phyloP scores from a whole-genome alignment of 2,797 vertebrate species.

The Pyrocephalus nanus region DNA sequence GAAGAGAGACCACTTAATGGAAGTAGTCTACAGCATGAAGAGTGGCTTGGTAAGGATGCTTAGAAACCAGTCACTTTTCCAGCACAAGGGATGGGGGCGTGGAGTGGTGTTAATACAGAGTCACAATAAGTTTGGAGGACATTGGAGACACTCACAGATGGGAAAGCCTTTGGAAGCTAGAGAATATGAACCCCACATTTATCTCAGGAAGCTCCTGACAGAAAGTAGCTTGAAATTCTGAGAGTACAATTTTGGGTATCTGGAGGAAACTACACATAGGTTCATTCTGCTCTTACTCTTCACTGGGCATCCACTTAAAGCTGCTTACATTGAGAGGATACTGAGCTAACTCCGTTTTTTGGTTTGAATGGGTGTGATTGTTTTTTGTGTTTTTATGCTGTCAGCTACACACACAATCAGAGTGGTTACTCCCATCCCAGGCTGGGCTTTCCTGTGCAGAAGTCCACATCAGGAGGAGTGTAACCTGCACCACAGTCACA shows the following conservation, averaged over 20 bases:
- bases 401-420: background rate
- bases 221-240: background rate
- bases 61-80: background rate
- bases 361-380: background rate
- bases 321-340: background rate
- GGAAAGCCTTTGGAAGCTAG: background rate
- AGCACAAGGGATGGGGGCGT: rapidly evolving
- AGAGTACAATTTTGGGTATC: background rate
- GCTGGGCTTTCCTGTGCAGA: background rate
- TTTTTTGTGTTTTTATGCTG: background rate
- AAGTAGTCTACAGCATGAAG: background rate
- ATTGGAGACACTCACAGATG: background rate
- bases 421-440: background rate
- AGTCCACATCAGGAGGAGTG: background rate
- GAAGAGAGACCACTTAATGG: background rate
- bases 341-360: background rate
- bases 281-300: background rate
- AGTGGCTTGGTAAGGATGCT: background rate
- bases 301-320: background rate
- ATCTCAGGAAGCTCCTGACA: background rate
- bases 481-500: background rate
- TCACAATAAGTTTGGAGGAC: background rate
- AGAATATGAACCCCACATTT: background rate
- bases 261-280: background rate
- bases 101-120: background rate